Evolutionary conservation across 2,888 invertebrate genomes (phyloP), one percentile per base, ranked within the genome.

Genomic region (Biston stratarius): DNA sequence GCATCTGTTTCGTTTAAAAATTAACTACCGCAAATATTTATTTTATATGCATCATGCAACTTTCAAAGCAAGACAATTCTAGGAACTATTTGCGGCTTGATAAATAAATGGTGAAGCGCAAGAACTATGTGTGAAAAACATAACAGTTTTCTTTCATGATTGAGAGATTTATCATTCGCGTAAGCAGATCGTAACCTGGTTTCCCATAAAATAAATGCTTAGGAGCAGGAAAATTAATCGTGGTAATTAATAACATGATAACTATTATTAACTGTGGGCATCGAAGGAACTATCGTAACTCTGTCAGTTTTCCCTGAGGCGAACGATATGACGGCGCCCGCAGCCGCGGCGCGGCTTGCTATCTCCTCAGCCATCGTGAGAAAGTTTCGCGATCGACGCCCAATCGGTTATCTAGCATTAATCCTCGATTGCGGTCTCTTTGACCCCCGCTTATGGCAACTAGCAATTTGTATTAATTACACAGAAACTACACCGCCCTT

Each of bases 401-500:
- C 85, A 85, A 87, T 88, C 87, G 79, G 80, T 83, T 87, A 88
- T 86, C 87, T 86, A 85, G 83, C 83, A 83, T 84, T 85, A 83
- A 83, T 84, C 83, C 71, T 76, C 76, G 81, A 79, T 79, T 72
- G 88, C 91, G 90, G 89, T 82, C 80, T 83, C 89, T 91, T 91
- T 91, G 90, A 88, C 85, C 78, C 77, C 83, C 84, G 78, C 77
- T 83, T 87, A 85, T 74, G 81, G 84, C 79, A 82, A 70, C 81
- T 80, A 84, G 83, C 84, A 82, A 90, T 89, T 89, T 88, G 85
- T 89, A 86, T 88, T 89, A 89, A 90, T 90, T 88, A 86, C 83
- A 81, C 80, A 78, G 74, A 89, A 87, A 86, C 80, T 78, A 74
- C 79, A 78, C 82, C 83, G 80, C 81, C 80, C 80, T 80, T 81